Evolutionary conservation across 2,888 invertebrate genomes (phyloP).

Genomic region (Lasioglossum oenotherae): DNA sequence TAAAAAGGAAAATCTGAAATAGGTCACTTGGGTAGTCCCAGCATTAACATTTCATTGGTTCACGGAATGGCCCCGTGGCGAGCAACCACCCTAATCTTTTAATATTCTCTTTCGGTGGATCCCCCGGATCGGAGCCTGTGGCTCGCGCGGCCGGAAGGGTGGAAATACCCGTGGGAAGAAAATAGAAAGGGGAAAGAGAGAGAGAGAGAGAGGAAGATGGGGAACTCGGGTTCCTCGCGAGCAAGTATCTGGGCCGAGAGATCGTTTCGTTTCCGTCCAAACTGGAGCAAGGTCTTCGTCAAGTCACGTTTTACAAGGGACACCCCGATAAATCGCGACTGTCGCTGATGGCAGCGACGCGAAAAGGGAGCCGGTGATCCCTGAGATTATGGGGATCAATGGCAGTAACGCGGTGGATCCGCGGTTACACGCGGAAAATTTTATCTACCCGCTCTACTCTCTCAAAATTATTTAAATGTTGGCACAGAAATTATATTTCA

Average conservation of each 20-base stretch:
- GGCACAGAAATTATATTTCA: background rate
- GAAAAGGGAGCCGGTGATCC: constrained; percentile 11
- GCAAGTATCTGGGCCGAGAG: constrained; percentile 68
- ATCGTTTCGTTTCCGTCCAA: constrained; percentile 64
- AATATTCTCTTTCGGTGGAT: constrained; percentile 22
- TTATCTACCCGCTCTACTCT: background rate
- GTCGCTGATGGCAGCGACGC: constrained; percentile 17
- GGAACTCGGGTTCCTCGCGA: constrained; percentile 38
- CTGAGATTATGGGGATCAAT: background rate
- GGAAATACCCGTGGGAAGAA: constrained; percentile 34
- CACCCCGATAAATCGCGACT: constrained; percentile 44
- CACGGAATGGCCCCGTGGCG: background rate
- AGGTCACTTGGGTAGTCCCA: background rate
- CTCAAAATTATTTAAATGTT: background rate
- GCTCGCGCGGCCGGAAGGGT: constrained; percentile 28
- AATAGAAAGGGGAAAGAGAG: constrained; percentile 28
- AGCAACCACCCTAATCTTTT: constrained; percentile 21
- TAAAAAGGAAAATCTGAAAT: background rate
- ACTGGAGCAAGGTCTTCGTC: constrained; percentile 70
- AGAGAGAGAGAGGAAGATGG: constrained; percentile 19
- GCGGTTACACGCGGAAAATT: background rate
- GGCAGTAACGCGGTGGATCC: background rate
- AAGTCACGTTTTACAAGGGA: constrained; percentile 62
- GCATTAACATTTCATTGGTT: background rate
- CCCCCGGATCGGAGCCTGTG: constrained; percentile 12